Conservation (phyloP, 1,140 invertebrate genomes). For the Drosophila ananassae region DNA sequence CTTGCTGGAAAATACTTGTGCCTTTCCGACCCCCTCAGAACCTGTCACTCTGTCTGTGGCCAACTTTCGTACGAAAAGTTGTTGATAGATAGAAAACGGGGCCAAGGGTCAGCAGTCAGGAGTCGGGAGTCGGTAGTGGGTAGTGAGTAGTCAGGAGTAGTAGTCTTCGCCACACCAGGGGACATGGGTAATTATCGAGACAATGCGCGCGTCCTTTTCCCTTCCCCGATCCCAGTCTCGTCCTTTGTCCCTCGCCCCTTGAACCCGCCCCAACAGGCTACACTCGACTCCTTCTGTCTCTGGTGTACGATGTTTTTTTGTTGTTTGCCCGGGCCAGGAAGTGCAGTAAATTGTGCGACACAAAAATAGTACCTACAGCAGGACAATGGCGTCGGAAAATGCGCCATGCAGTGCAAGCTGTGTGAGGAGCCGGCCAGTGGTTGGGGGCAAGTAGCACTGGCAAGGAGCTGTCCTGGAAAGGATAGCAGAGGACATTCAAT, state of each 20-base stretch:
- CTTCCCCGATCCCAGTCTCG: neutral
- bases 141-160: conserved; percentile 1
- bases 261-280: neutral
- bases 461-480: conserved; percentile 13
- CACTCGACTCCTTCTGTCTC: conserved; percentile 25
- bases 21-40: neutral
- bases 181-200: conserved; percentile 78
- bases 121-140: conserved; percentile 10
- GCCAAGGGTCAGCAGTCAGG: conserved; percentile 53
- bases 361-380: conserved; percentile 73
- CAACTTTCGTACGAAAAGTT: conserved; percentile 62
- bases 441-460: neutral
- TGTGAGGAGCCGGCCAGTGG: conserved; percentile 1
- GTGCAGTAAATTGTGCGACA: conserved; percentile 77
- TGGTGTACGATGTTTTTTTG: conserved; percentile 36
- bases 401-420: conserved; percentile 62
- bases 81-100: conserved; percentile 66
- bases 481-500: conserved; percentile 60
- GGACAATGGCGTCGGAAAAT: conserved; percentile 75
- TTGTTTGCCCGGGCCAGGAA: conserved; percentile 61
- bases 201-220: conserved; percentile 48
- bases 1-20: conserved; percentile 30
- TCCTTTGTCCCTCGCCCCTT: neutral
- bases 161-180: conserved; percentile 43
- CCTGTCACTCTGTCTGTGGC: conserved; percentile 41